A percentile compares a stretch with the other conserved stretches of the same genome.
Evolutionary conservation across 2,888 invertebrate species (phyloP).

Genomic region (Agelastica alni): DNA sequence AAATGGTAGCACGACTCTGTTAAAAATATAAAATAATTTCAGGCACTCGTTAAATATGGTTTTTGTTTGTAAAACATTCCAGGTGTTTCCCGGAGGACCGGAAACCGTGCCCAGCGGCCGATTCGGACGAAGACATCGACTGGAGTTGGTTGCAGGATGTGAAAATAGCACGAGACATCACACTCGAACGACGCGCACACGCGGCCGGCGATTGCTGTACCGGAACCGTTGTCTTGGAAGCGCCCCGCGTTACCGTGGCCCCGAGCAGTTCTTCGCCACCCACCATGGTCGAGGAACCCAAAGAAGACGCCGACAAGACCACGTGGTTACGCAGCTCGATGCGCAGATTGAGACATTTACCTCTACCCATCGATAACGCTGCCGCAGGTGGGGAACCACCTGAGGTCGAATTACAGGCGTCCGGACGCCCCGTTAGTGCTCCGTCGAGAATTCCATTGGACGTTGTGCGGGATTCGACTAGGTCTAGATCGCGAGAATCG

Average conservation of each 20-base stretch:
- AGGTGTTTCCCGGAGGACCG: slow-evolving; percentile 40
- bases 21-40: no score
- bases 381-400: slow-evolving; percentile 23
- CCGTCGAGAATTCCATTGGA: slow-evolving; percentile 45
- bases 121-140: slow-evolving; percentile 49
- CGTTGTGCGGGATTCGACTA: slow-evolving; percentile 27
- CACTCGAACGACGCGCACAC: slow-evolving; percentile 45
- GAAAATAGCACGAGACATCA: slow-evolving; percentile 41
- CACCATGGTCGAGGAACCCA: slow-evolving; percentile 37
- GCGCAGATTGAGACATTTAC: slow-evolving; percentile 61
- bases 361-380: slow-evolving; percentile 53
- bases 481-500: slow-evolving; percentile 34
- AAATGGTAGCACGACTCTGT: no score
- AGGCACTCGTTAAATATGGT: no score
- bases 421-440: slow-evolving; percentile 52
- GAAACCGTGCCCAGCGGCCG: slow-evolving; percentile 43
- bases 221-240: slow-evolving; percentile 50
- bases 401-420: slow-evolving; percentile 28
- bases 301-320: slow-evolving; percentile 39
- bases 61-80: no score
- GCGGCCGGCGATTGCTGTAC: slow-evolving; percentile 48
- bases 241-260: slow-evolving; percentile 30
- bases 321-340: slow-evolving; percentile 63
- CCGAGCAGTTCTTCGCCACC: slow-evolving; percentile 38
- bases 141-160: slow-evolving; percentile 52